Percentiles rank a stretch among this genome's conserved stretches.
These are phyloP conservation scores for Toxostoma redivivum DNA, from an alignment of 2,113 vertebrate species.

Conservation along the genomic window DNA sequence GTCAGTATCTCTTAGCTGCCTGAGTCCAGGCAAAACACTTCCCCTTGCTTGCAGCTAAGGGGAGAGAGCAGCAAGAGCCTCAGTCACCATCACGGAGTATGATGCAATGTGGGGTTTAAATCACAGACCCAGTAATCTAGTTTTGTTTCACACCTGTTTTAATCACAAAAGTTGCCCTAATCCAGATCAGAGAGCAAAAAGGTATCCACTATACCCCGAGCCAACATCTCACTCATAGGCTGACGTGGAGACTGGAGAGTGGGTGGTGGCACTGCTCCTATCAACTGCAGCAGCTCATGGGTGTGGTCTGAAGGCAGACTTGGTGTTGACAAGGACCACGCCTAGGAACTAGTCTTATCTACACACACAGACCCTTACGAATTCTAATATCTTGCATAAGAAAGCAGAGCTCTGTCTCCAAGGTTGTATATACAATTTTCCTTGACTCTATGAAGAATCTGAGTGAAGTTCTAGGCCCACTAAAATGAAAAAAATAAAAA, in stretches of 20 bases:
- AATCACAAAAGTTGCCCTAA: neutral
- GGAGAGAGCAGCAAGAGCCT: neutral
- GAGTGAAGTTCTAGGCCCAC: neutral
- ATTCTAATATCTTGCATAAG: neutral
- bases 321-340: neutral
- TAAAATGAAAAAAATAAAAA: neutral
- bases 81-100: neutral
- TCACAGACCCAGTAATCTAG: neutral
- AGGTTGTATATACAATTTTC: neutral
- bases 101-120: neutral
- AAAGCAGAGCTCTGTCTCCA: neutral
- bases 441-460: neutral
- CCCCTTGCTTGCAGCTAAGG: neutral
- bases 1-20: neutral
- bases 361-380: no score
- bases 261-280: neutral
- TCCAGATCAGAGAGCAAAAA: neutral
- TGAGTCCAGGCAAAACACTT: neutral
- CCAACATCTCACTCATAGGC: neutral
- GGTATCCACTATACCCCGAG: neutral
- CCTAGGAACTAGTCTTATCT: neutral
- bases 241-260: rapidly evolving
- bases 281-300: neutral
- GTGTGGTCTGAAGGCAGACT: neutral
- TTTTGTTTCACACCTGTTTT: neutral